Conservation (phyloP, 2,113 vertebrate species). For the Triplophysa tibetana region DNA sequence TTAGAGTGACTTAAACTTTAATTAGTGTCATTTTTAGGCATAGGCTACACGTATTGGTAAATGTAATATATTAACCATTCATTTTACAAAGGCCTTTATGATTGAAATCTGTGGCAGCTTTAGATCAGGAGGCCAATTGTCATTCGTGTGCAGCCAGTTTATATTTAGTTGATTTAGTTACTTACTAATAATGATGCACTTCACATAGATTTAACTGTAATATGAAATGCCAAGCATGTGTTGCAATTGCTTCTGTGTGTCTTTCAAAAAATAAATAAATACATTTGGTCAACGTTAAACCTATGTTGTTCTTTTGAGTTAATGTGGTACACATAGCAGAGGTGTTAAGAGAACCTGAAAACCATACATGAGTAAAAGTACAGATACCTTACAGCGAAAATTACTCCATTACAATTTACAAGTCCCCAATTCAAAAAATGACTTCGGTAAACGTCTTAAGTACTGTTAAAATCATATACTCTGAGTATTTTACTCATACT, state of each 20-base stretch:
- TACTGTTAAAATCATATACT: no score
- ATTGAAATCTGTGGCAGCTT: constrained; percentile 13
- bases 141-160: constrained; percentile 19
- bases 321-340: neutral
- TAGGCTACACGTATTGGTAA: constrained; percentile 3
- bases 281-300: constrained; percentile 1
- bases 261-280: constrained; percentile 26
- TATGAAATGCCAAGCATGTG: constrained; percentile 20
- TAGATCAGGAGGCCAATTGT: neutral
- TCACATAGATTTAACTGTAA: neutral
- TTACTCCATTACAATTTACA: no score
- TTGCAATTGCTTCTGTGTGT: constrained; percentile 1
- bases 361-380: no score
- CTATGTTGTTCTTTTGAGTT: neutral
- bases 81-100: neutral
- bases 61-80: constrained; percentile 7
- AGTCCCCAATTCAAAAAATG: no score
- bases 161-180: neutral
- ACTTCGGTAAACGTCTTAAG: no score
- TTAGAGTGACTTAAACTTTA: neutral
- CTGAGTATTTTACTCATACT: no score
- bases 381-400: no score
- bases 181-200: constrained; percentile 14
- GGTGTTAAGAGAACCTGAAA: no score
- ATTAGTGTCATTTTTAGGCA: neutral